A percentile compares a stretch with the other conserved stretches of the same genome.
Conservation (phyloP, 2,797 vertebrate species). For the Salarias fasciatus region DNA sequence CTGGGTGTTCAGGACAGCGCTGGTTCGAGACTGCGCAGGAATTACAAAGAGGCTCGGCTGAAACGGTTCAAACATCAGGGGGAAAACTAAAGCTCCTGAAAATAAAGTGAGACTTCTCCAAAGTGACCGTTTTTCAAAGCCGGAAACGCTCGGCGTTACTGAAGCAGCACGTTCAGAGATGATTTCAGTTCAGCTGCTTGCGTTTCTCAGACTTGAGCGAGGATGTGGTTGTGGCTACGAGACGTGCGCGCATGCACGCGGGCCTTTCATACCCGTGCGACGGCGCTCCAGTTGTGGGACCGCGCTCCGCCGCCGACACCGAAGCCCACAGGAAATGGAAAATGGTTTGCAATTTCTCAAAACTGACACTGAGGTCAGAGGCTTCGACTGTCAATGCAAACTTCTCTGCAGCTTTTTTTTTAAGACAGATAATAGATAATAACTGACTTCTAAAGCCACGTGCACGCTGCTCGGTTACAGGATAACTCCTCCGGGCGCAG, state of each 20-base stretch:
- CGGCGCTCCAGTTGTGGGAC: conserved; percentile 66
- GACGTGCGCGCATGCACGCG: conserved; percentile 1
- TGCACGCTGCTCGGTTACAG: conserved; percentile 2
- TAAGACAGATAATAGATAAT: background rate
- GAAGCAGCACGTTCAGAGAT: conserved; percentile 41
- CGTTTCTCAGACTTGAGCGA: conserved; percentile 59
- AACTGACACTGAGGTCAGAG: conserved; percentile 58
- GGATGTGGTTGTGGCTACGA: conserved; percentile 79
- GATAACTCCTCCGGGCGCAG: conserved; percentile 7
- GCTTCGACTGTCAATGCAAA: background rate
- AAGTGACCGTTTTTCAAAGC: conserved; percentile 6
- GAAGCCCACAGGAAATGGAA: conserved; percentile 85
- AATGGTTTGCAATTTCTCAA: conserved; percentile 63
- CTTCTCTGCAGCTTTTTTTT: conserved; percentile 39
- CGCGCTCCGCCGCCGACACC: conserved; percentile 48
- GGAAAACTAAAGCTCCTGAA: background rate
- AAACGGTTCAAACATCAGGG: too few relatives aligned
- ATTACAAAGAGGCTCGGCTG: background rate
- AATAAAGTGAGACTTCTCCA: conserved; percentile 13
- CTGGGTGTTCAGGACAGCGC: background rate
- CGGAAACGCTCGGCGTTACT: too few relatives aligned
- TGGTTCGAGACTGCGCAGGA: background rate
- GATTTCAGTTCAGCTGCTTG: conserved; percentile 49
- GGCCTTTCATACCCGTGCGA: conserved; percentile 1
- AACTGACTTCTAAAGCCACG: conserved; percentile 14